phyloP scores from a whole-genome alignment of 1,140 invertebrate species.

The Stratiolaelaps scimitus region DNA sequence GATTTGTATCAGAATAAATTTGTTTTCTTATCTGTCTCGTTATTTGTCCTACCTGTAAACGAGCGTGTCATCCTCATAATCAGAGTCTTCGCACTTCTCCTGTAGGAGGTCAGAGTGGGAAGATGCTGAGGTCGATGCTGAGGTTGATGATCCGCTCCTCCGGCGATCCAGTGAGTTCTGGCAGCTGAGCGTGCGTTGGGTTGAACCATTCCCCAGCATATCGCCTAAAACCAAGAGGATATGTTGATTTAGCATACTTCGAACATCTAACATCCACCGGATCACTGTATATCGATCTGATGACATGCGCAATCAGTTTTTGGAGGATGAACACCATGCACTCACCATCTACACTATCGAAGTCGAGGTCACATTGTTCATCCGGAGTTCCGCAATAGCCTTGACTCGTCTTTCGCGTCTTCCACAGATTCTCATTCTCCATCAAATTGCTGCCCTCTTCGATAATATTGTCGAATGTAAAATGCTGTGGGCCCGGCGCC shows the following conservation, averaged over 20 bases:
- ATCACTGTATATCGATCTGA: too few species aligned
- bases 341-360: slow-evolving; percentile 29
- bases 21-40: too few species aligned
- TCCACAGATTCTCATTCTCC: slow-evolving; percentile 28
- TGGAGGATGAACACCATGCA: not conserved
- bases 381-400: slow-evolving; percentile 34
- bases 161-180: slow-evolving; percentile 15
- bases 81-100: slow-evolving; percentile 24
- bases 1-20: too few species aligned
- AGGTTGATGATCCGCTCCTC: slow-evolving; percentile 21
- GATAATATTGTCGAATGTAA: slow-evolving; percentile 22
- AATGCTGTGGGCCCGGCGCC: not conserved
- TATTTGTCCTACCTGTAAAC: not conserved
- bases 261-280: too few species aligned
- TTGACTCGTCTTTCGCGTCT: slow-evolving; percentile 2
- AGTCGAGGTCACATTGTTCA: slow-evolving; percentile 35
- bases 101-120: slow-evolving; percentile 4
- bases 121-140: slow-evolving; percentile 19
- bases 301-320: too few species aligned
- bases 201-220: not conserved
- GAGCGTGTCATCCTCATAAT: slow-evolving; percentile 29
- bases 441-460: slow-evolving; percentile 1
- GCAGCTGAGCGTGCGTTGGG: slow-evolving; percentile 3
- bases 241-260: too few species aligned
- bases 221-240: not conserved